A percentile compares a stretch with the other conserved stretches of the same genome.
phyloP scores from a whole-genome alignment of 2,113 vertebrate species.

The Dolichallabes microphthalmus region DNA sequence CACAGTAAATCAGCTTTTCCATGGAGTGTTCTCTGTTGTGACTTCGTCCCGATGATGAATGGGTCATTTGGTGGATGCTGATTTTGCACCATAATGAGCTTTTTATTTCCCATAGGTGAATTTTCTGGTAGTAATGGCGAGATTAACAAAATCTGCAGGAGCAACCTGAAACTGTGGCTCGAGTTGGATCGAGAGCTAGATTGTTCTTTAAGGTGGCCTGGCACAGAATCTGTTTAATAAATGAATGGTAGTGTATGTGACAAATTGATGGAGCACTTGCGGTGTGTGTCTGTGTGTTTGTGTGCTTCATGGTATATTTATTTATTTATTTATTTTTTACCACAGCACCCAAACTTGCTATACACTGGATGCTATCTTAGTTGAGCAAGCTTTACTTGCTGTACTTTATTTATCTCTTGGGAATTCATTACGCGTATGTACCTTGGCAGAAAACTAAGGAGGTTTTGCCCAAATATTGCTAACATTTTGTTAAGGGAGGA shows the following conservation, averaged over 20 bases:
- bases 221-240: background rate
- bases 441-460: background rate
- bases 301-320: background rate
- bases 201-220: background rate
- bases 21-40: background rate
- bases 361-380: background rate
- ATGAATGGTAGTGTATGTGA: background rate
- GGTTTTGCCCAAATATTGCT: background rate
- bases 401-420: background rate
- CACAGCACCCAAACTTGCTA: background rate
- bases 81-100: constrained; percentile 10
- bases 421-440: background rate
- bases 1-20: constrained; percentile 20
- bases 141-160: background rate
- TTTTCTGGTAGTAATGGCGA: background rate
- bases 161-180: background rate
- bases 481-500: background rate
- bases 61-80: constrained; percentile 1
- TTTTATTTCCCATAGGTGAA: background rate
- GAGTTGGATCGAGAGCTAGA: background rate
- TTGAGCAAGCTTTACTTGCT: background rate
- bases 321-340: background rate
- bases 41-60: constrained; percentile 5
- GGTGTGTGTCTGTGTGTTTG: background rate
- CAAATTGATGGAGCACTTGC: background rate